Evolutionary conservation across 2,113 vertebrate species (phyloP).

Genomic region (Picathartes gymnocephalus): DNA sequence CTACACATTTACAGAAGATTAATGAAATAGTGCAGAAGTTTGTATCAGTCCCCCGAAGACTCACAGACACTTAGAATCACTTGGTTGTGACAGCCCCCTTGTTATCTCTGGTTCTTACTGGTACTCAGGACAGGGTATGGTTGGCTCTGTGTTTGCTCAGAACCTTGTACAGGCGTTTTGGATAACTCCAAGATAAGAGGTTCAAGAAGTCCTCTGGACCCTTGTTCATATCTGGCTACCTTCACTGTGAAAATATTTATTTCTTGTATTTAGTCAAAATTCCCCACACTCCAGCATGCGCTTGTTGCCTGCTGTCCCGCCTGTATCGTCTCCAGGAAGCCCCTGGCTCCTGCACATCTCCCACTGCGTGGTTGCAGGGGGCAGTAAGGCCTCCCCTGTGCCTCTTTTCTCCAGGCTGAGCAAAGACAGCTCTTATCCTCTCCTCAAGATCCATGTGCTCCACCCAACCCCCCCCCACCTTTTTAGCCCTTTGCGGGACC

Average conservation of each 20-base stretch:
- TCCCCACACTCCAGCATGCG: fast-evolving
- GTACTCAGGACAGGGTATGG: not conserved
- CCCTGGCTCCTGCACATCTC: not conserved
- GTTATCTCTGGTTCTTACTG: not conserved
- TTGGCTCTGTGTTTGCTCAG: not conserved
- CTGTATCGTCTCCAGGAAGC: not conserved
- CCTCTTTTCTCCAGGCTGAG: not conserved
- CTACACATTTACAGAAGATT: not conserved
- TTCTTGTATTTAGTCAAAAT: not conserved
- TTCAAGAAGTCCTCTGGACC: not conserved
- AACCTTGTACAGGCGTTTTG: not conserved
- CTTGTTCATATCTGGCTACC: not conserved
- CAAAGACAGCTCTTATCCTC: not conserved
- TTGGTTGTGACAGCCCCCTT: not conserved
- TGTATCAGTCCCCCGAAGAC: not conserved
- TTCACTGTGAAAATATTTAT: not conserved
- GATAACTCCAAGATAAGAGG: not conserved
- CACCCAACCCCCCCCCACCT: not conserved
- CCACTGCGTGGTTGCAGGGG: fast-evolving
- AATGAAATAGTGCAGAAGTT: not conserved
- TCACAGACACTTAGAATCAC: not conserved
- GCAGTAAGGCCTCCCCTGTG: not conserved
- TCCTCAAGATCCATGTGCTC: fast-evolving
- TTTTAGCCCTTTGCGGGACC: not conserved
- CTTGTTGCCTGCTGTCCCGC: not conserved